These are phyloP conservation scores for Drosophila cognata DNA, from an alignment of 2,888 invertebrate genomes.

Conservation along the genomic window DNA sequence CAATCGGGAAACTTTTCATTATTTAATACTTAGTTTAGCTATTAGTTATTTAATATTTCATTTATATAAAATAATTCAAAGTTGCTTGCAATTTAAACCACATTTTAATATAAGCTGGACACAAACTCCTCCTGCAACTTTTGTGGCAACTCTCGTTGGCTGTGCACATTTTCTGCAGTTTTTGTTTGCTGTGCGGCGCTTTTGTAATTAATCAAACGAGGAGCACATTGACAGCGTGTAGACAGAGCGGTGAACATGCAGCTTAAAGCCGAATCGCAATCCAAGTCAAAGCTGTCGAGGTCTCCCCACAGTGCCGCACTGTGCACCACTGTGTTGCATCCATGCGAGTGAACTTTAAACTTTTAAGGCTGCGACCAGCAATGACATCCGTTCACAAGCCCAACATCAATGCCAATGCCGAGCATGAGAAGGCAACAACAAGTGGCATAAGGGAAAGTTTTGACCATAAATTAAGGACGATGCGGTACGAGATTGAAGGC, in stretches of 20 bases:
- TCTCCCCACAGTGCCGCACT: neutral
- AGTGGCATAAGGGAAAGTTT: constrained; percentile 37
- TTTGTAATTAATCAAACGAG: constrained; percentile 76
- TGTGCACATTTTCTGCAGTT: constrained; percentile 30
- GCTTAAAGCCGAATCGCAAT: constrained; percentile 49
- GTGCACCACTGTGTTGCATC: constrained; percentile 6
- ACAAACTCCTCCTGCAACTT: constrained; percentile 1
- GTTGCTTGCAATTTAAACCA: neutral
- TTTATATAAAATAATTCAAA: neutral
- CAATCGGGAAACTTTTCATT: neutral
- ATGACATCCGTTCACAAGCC: constrained; percentile 46
- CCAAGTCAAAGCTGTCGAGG: constrained; percentile 19
- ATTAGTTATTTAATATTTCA: neutral
- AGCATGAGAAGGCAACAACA: constrained; percentile 15
- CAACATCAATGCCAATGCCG: constrained; percentile 61
- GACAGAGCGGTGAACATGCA: constrained; percentile 62
- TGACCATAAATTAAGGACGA: constrained; percentile 46
- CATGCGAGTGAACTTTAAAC: constrained; percentile 68
- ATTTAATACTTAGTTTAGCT: neutral
- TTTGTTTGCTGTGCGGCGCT: constrained; percentile 48
- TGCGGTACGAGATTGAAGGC: neutral
- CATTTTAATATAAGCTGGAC: too few relatives aligned
- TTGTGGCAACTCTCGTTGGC: constrained; percentile 31
- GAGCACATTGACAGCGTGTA: constrained; percentile 75
- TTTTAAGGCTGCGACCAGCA: constrained; percentile 39